Evolutionary conservation across 2,113 vertebrate genomes (phyloP).

Genomic region (Orientallactaga bullata): DNA sequence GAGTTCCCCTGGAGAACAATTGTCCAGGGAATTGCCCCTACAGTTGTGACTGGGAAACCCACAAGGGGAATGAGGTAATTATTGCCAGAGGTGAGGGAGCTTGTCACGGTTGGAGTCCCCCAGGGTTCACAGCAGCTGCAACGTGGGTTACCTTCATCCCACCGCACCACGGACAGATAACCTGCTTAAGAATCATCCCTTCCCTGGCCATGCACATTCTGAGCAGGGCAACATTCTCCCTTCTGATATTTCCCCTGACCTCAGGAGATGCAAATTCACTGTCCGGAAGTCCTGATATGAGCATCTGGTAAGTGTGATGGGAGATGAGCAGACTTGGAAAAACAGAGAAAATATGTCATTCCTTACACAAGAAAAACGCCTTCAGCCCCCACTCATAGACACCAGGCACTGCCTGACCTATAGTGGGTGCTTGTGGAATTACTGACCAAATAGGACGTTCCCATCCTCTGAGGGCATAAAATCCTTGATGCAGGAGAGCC

Average conservation of each 20-base stretch:
- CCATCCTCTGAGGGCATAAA: background rate
- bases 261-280: background rate
- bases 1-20: background rate
- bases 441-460: background rate
- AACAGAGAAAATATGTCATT: background rate
- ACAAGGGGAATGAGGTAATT: constrained; percentile 34
- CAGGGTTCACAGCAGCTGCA: background rate
- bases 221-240: background rate
- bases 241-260: background rate
- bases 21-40: background rate
- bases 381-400: background rate
- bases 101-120: background rate
- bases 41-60: background rate
- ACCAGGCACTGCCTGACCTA: background rate
- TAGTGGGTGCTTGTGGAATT: background rate
- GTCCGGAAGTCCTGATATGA: background rate
- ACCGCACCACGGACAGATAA: background rate
- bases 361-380: background rate
- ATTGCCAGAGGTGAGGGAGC: background rate
- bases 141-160: background rate
- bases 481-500: background rate
- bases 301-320: constrained; percentile 42
- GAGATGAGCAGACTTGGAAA: background rate
- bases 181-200: background rate
- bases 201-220: background rate